Evolutionary conservation across 2,113 vertebrate genomes (phyloP).

Genomic region (Archilochus colubris): DNA sequence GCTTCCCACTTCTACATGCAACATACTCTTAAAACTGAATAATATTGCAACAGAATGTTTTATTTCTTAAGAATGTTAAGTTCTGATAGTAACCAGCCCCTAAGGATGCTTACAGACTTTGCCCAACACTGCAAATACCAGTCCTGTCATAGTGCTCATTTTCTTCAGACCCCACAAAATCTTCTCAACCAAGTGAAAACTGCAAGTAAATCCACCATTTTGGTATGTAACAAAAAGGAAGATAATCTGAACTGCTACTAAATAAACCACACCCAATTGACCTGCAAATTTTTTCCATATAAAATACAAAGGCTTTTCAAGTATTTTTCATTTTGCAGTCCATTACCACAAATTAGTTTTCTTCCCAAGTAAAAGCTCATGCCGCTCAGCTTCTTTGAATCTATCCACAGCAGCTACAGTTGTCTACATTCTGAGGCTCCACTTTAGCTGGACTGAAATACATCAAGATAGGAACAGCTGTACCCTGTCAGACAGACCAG

Average conservation of each 20-base stretch:
- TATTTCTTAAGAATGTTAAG: not conserved
- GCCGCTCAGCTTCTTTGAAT: not conserved
- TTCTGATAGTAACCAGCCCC: not conserved
- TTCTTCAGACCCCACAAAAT: not conserved
- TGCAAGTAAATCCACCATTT: not conserved
- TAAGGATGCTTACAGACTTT: not conserved
- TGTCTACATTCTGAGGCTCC: not conserved
- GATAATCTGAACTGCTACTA: not conserved
- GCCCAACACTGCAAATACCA: not conserved
- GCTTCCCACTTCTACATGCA: not conserved
- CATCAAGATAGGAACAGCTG: not conserved
- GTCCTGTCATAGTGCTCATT: rapidly evolving
- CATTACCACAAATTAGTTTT: not conserved
- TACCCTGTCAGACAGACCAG: not conserved
- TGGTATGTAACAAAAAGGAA: not conserved
- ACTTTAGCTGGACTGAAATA: not conserved
- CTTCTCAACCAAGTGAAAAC: not conserved
- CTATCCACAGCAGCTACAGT: not conserved
- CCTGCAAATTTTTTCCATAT: not conserved
- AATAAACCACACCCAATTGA: not conserved
- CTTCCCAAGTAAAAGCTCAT: not conserved
- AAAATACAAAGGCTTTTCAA: not conserved
- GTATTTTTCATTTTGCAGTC: not conserved
- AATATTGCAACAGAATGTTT: not conserved
- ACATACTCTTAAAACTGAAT: not conserved